Evolutionary conservation across 2,113 vertebrate species (phyloP), one percentile per base, ranked within the genome.

Genomic region (Haemorhous mexicanus): DNA sequence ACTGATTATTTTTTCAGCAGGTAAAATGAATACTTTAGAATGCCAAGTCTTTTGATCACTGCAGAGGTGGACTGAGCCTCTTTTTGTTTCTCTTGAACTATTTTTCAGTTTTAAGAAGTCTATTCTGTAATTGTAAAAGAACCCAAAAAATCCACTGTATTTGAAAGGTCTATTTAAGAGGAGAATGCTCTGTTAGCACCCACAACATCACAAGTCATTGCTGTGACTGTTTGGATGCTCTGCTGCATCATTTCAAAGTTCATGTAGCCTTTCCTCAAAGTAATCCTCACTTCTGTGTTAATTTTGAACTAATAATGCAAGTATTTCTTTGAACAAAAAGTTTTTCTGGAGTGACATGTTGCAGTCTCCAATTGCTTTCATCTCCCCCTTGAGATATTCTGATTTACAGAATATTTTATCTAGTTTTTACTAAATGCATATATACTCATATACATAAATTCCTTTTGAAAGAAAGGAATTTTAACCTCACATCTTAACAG

Each of bases 341-440:
- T 95, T 84, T 69, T 72, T 95, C 70, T 94, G 47, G 41, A 66
- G 88, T 84, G 78, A 90, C 86, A 93, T 46, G 43, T 35, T 86
- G 58, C 79, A 88, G 85, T 91, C 89, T 37, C 67, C 84, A 67
- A 53, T 59, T 90, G 59, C 91, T 97, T 98, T 97, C 90, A 96
- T 96, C 82, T 95, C 95, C 77, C 77, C 85, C 81, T 96, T 93
- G 94, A 97, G 93, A 97, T 94, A 79, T 43, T 78, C 55, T 63
- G 61, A 97, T 98, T 97, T 97, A 67, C 95, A 97, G 96, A 96
- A 95, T 91, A 77, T 87, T 97, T 97, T 96, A 97, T 94, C 84
- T 92, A 63, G 67, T 49, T 76, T 83, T 93, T 85, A 35, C 28
- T 69, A 83, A 88, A 80, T 61, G 32, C 85, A 56, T 87, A 77